Evolutionary conservation across 1,140 invertebrate species (phyloP), one percentile per base, ranked within the genome.

Genomic region (Sinonovacula constricta): DNA sequence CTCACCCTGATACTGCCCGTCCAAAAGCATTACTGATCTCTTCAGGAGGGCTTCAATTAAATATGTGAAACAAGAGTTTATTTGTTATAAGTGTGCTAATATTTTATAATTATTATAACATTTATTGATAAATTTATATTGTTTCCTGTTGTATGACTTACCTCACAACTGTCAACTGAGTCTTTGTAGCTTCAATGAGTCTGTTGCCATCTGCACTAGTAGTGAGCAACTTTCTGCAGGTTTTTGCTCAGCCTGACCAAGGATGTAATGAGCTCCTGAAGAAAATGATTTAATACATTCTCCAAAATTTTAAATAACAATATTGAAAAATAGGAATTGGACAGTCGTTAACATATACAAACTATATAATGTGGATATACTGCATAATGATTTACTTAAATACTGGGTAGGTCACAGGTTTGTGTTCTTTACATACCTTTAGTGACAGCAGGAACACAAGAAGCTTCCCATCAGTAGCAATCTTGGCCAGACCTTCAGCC

Each of bases 241-340:
- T 65, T 65, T n/a, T 33, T 65, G 62, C 62, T 65, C 10, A 65
- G 62, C n/a, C 28, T 65, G 62, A n/a, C n/a, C 62, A 65, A 33
- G 18, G 33, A 24, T 34, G 33, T 34, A 15, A 65, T 65, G 33
- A 65, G 15, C 33, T 28, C 62, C 62, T 65, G 33, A 65, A 60
- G 24, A 60, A 60, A 28, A 60, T 45, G 18, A 45, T 45, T 45
- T 45, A 45, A 45, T 45, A 18, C 39, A 45, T 10, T 7, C 39
- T n/a, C n/a, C n/a, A n/a, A 45, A 45, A 10, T 45, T 45, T 45
- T 45, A 45, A 45, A 10, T 45, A 45, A 45, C 39, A 45, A 10
- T 45, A 45, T 10, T n/a, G n/a, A n/a, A n/a, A n/a, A n/a, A 45
- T 10, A 45, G 39, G 18, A 45, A 45, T 45, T 10, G 39, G 39